These are phyloP conservation scores for Peucedramus taeniatus DNA, from an alignment of 2,113 vertebrate genomes.

Conservation along the genomic window DNA sequence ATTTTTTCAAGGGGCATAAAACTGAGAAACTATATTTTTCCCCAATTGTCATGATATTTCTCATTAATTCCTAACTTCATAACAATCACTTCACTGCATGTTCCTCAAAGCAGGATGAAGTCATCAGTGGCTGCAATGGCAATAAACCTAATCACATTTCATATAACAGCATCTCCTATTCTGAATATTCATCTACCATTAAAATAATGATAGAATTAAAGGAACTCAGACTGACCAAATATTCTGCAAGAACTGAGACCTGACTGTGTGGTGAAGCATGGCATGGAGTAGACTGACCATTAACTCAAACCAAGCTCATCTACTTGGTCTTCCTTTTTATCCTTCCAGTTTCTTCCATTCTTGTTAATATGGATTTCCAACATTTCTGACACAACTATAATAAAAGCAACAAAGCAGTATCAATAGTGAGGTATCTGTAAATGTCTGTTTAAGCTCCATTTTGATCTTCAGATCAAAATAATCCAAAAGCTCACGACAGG, in stretches of 20 bases:
- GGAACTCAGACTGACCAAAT: not conserved
- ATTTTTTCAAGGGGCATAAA: not conserved
- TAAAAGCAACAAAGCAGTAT: not conserved
- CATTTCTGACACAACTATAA: not conserved
- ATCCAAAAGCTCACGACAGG: not conserved
- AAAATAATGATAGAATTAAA: not conserved
- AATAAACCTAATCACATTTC: not conserved
- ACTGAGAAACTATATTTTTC: not conserved
- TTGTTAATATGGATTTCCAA: not conserved
- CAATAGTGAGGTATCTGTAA: not conserved
- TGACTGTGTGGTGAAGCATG: not conserved
- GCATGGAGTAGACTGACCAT: not conserved
- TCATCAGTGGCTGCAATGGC: not conserved
- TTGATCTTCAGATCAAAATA: not conserved
- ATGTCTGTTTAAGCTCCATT: not conserved
- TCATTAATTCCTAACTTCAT: not conserved
- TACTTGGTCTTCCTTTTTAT: not conserved
- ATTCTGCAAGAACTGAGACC: not conserved
- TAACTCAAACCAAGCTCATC: not conserved
- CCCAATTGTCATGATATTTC: not conserved
- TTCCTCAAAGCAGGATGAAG: not conserved
- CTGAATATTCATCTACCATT: not conserved
- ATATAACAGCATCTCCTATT: not conserved
- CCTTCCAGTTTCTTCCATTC: not conserved
- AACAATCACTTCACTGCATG: not conserved